phyloP scores from a whole-genome alignment of 2,113 vertebrate species.

The Collichthys lucidus region DNA sequence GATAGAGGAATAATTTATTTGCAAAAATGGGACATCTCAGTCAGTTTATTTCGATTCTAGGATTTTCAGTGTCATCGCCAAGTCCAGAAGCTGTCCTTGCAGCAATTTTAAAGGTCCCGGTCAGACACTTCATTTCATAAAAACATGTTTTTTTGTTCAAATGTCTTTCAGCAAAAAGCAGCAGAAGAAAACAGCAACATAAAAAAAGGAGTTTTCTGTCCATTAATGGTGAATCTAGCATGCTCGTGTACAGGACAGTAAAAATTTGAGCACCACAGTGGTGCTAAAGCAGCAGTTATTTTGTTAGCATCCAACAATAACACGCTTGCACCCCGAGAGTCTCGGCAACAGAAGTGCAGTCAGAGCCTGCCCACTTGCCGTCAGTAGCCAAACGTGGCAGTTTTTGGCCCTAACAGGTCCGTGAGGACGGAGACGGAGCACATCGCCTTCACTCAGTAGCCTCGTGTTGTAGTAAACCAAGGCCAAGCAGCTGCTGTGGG shows the following conservation, averaged over 20 bases:
- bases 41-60: background rate
- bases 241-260: background rate
- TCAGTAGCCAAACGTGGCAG: background rate
- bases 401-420: background rate
- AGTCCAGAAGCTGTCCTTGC: constrained; percentile 10
- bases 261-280: background rate
- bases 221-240: background rate
- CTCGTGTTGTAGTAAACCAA: background rate
- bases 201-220: background rate
- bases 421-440: constrained; percentile 6
- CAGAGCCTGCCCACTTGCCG: background rate
- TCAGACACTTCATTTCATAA: background rate
- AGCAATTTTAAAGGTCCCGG: background rate
- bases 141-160: background rate
- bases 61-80: background rate
- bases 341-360: background rate
- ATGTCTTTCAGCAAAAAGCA: background rate
- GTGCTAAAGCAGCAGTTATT: background rate
- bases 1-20: constrained; percentile 1
- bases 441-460: background rate
- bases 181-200: no score
- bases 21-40: background rate
- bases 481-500: constrained; percentile 9
- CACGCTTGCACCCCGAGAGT: background rate
- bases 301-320: constrained; percentile 20